Evolutionary conservation across 2,113 vertebrate genomes (phyloP).

Genomic region (Paramormyrops kingsleyae): DNA sequence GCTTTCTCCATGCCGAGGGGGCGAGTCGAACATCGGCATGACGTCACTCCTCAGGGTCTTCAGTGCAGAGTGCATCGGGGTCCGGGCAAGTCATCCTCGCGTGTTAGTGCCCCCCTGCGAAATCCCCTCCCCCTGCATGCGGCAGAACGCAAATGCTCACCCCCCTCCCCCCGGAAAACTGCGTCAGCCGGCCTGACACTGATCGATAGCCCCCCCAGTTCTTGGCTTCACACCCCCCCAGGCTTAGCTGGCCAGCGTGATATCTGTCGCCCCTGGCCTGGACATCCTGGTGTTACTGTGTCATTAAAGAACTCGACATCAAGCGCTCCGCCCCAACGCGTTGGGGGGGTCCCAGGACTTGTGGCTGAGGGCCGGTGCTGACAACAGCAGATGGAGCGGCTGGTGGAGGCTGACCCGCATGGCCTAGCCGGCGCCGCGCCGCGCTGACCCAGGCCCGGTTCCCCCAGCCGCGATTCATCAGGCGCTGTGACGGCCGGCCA

Average conservation of each 20-base stretch:
- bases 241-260: not conserved
- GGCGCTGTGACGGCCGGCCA: not conserved
- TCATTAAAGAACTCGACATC: not conserved
- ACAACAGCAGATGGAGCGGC: not conserved
- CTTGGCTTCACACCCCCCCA: not conserved
- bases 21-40: not conserved
- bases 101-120: not conserved
- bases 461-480: not conserved
- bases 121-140: not conserved
- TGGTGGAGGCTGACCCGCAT: not conserved
- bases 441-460: not conserved
- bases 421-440: not conserved
- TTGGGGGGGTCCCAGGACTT: not conserved
- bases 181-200: not conserved
- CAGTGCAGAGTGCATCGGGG: not conserved
- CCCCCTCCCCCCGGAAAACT: not conserved
- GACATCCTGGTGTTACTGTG: not conserved
- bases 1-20: not conserved
- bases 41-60: not conserved
- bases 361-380: not conserved
- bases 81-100: not conserved
- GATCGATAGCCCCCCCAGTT: not conserved
- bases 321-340: not conserved
- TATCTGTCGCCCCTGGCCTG: not conserved
- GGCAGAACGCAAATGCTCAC: not conserved